These are phyloP conservation scores for Epinephelus coioides DNA, from an alignment of 2,797 vertebrate species.

Conservation along the genomic window DNA sequence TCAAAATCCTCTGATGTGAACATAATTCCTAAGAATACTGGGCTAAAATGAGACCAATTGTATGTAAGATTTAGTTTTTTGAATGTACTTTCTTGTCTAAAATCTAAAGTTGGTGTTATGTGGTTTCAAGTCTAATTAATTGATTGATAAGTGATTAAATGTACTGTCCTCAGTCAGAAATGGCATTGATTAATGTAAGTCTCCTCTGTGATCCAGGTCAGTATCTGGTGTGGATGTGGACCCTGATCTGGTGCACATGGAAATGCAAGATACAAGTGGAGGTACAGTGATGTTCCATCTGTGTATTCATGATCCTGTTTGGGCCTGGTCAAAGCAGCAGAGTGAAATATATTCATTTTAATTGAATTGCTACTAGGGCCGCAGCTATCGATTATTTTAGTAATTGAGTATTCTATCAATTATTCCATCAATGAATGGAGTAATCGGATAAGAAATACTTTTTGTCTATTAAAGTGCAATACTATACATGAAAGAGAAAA, in stretches of 20 bases:
- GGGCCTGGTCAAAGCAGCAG: background rate
- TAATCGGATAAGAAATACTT: too few relatives aligned
- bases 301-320: background rate
- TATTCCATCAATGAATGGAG: too few relatives aligned
- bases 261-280: constrained; percentile 93
- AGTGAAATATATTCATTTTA: background rate
- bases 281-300: constrained; percentile 81
- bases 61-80: background rate
- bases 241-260: constrained; percentile 95
- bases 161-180: background rate
- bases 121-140: background rate
- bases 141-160: background rate
- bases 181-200: background rate
- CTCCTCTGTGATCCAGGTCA: constrained; percentile 87
- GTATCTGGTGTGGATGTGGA: constrained; percentile 91
- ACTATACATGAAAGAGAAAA: too few relatives aligned
- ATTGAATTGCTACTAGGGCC: too few relatives aligned
- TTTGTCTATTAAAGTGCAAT: too few relatives aligned
- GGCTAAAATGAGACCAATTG: background rate
- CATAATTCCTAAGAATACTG: background rate
- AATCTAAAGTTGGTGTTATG: background rate
- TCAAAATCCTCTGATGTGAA: background rate
- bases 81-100: too few relatives aligned
- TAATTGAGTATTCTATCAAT: too few relatives aligned
- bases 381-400: too few relatives aligned